Evolutionary conservation across 2,113 vertebrate genomes (phyloP).

Genomic region (Rhinoptilus africanus): DNA sequence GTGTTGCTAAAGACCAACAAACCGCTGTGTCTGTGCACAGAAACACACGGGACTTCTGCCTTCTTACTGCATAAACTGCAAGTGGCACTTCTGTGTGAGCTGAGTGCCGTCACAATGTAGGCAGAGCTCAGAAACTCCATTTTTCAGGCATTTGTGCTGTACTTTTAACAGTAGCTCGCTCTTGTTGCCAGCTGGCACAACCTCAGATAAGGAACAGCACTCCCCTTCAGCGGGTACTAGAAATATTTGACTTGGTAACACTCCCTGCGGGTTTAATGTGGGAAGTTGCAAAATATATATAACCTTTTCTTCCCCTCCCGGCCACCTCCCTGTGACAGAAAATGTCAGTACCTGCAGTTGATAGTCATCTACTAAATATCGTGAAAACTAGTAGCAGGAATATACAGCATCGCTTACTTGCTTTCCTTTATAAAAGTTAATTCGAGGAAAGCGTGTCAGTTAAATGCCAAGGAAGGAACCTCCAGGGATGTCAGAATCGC

Average conservation of each 20-base stretch:
- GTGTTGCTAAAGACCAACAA: no score
- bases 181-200: background rate
- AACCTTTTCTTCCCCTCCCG: background rate
- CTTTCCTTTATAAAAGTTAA: background rate
- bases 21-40: fast-evolving
- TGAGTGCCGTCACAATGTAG: background rate
- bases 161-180: background rate
- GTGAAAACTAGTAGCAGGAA: background rate
- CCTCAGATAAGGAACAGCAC: background rate
- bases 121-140: background rate
- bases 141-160: background rate
- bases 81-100: background rate
- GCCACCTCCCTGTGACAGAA: background rate
- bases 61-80: background rate
- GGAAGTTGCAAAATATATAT: background rate
- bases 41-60: background rate
- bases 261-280: background rate
- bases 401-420: background rate
- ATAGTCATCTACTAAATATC: background rate
- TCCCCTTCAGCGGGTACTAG: background rate
- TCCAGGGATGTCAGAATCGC: background rate
- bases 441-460: background rate
- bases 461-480: background rate
- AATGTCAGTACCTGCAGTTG: background rate
- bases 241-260: background rate